Base-by-base conservation (phyloP, 2,888 invertebrate genomes). In the Apoderus coryli region DNA sequence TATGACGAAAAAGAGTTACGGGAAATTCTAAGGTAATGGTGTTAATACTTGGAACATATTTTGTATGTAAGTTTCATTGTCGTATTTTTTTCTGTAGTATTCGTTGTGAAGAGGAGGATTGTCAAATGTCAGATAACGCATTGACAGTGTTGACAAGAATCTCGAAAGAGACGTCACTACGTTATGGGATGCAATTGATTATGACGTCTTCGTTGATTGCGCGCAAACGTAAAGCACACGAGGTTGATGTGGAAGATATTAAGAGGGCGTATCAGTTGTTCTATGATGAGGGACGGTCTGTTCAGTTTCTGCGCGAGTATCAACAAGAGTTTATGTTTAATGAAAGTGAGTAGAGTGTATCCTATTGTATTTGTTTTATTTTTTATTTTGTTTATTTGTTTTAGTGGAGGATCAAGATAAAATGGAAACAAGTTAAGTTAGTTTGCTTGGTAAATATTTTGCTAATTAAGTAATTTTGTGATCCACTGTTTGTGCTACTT, bases 171-270 rank as follows among this genome's bases (percentile, higher is more conserved):
- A 90, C 95, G 0, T 92, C 92, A 1, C 64, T 98, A 9, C 73
- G 98, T 34, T 98, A 98, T 60, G 86, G 93, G 15, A 96, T 98
- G 55, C 98, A 99, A 52, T 69, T 98, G 16, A 96, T 98, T 45
- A 92, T 93, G 16, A 86, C 92, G 0, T 84, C 96, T 0, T 82
- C 84, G 42, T 72, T 98, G n/a, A 86, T 95, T n/a, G 77, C 89
- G 31, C 70, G 79, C 26, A 76, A 88, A 44, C 70, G 92, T 43
- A 93, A 92, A 61, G 84, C 82, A 1, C 69, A 72, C 3, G 81
- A 85, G 64, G 82, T 85, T 3, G 55, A 53, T 19, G 81, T 89
- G 41, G 89, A 88, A 27, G 96, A 98, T 50, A 80, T 98, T 1
- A 92, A 89, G 60, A 76, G 88, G 41, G 95, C 93, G 0, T 98